Base-by-base conservation (phyloP, 2,888 invertebrate species). In the Pseudeuparius sepicola region DNA sequence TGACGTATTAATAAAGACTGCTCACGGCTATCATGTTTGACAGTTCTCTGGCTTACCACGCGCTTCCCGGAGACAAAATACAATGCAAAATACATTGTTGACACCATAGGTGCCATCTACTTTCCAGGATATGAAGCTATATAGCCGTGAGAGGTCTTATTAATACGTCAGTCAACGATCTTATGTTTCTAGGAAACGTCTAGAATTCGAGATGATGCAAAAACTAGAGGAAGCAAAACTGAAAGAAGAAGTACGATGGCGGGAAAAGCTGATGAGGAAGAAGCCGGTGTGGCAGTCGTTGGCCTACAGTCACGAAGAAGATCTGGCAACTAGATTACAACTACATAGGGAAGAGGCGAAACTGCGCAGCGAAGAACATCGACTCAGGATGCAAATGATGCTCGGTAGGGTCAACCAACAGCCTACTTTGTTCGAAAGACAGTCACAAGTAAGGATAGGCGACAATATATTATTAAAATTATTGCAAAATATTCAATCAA, bases 231-330 rank as follows among this genome's bases (percentile, higher is more conserved):
- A 78, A 41, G 71, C 70, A 30, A 68, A 72, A 14, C 57, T 72
- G 9, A 65, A 69, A 44, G 66, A 71, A 34, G 75, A 75, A 49
- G 60, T 70, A 30, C 66, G 70, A 37, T 64, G 74, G 49, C 62
- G 73, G 15, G 75, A 78, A 48, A 68, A 73, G 24, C 51, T 75
- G 25, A 62, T 77, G 28, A 64, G 78, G 11, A 64, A 65, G 14
- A 75, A 74, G 49, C 79, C 80, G 2, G 76, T 77, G n/a, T 81
- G 80, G 80, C 71, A 73, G 55, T 65, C 75, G 17, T 63, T 80
- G 12, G 73, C 67, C 47, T 73, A 72, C 54, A 73, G 72, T 45
- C 72, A 75, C 40, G 74, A 75, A 52, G 75, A 75, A 55, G 80
- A 80, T 51, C 67, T 80, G 34, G 74, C 73, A 10, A 36, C 37